Evolutionary conservation across 2,797 vertebrate genomes (phyloP), one percentile per base, ranked within the genome.

Genomic region (Peromyscus attwateri): DNA sequence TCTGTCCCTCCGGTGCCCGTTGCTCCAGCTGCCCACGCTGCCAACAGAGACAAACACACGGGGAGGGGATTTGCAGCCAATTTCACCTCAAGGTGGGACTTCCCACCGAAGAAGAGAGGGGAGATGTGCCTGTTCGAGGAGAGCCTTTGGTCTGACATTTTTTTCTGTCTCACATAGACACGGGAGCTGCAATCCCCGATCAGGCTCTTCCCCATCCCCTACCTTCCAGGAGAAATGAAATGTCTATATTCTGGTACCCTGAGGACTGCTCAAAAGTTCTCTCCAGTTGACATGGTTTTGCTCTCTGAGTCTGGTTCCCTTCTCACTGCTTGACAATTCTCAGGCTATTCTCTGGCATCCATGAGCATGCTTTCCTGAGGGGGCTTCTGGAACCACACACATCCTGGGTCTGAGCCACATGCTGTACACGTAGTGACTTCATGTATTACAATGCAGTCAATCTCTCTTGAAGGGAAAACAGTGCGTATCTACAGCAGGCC

Each of bases 201-300:
- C 66, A 37, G 21, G 46, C n/a, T 80, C 31, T 77, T 89, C 16
- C 46, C 68, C 11, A 43, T 8, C 19, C 60, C 6, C 68, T 52
- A 4, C 16, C 57, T 21, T 81, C 43, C 2, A 14, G 29, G 16
- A 12, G 3, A 34, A n/a, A 55, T 34, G 25, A 13, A 37, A 70
- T 31, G 43, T 73, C 62, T 92, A 6, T 43, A 93, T 93, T 87
- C 3, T 73, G 83, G 34, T 64, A 73, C 29, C 60, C 31, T 66
- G n/a, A 37, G 91, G 37, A 27, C 9, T 66, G 16, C 92, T n/a
- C 11, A 70, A 83, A 87, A 92, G 79, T 92, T 88, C 21, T 82
- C 79, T 64, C 71, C 25, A 16, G 31, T 43, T 94, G 80, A 8
- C 12, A 25, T 87, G 71, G 40, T 83, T 81, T 87, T 92, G 40